These are phyloP conservation scores for Hippasteria phrygiana DNA, from an alignment of 53 echinoderm and acorn worm species.

Conservation along the genomic window DNA sequence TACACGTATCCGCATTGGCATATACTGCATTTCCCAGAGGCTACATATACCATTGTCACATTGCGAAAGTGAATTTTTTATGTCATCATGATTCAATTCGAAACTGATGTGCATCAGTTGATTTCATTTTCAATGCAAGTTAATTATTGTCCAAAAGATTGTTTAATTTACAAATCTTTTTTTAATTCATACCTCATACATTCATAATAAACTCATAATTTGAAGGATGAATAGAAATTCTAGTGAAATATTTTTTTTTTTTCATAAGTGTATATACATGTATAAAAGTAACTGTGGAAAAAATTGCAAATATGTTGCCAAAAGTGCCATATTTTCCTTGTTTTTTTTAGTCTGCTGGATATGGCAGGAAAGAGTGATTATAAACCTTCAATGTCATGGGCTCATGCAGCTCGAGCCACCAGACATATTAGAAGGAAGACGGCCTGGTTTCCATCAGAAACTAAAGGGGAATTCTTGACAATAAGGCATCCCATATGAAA, in stretches of 20 bases:
- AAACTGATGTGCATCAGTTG: neutral
- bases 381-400: neutral
- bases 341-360: constrained; percentile 37
- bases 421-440: neutral
- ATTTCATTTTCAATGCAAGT: neutral
- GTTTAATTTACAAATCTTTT: neutral
- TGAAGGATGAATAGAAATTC: no score
- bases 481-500: no score
- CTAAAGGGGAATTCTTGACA: neutral
- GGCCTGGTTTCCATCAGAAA: neutral
- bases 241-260: no score
- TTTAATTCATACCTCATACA: no score
- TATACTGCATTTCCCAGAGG: no score
- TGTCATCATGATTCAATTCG: no score
- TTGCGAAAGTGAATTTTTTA: no score
- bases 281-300: no score
- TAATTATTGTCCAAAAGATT: neutral
- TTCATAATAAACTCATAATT: no score
- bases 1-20: no score
- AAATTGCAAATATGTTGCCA: neutral
- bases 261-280: no score
- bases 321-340: neutral
- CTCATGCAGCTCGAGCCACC: neutral
- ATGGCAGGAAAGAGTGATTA: constrained; percentile 38
- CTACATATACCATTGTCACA: no score